Base-by-base conservation (phyloP, 2,113 vertebrate genomes). In the Strix uralensis region DNA sequence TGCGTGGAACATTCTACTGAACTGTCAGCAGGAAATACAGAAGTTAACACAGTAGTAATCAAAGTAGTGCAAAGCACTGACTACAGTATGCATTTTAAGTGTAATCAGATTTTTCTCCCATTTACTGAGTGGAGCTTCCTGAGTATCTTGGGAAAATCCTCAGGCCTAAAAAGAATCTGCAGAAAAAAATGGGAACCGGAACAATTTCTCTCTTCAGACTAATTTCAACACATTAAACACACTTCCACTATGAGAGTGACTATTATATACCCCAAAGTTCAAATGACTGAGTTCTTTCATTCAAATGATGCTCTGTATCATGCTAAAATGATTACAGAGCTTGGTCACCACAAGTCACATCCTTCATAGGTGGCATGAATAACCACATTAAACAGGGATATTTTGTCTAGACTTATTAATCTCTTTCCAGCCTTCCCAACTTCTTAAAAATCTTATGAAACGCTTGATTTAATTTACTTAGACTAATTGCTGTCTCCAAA, bases 341-440 rank as follows among this genome's bases (percentile, higher is more conserved):
- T 86, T 88, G 69, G 77, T 55, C 61, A 58, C 65, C 10, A 0
- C 69, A 84, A 78, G 51, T 54, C 77, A 77, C 51, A 83, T 91
- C 59, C 25, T 92, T 88, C 57, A 70, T 40, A 88, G 29, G 46
- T 73, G 55, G 55, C 51, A 63, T 55, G 55, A 80, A 84, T 51
- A 86, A 89, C 63, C 77, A 91, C 67, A 86, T 95, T 81, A 92
- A 95, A 89, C 7, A 54, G 15, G 16, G n/a, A 54, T 70, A 81
- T 88, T 92, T 95, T 83, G 19, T 91, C 55, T 73, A 86, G 75
- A 81, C 55, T 79, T 61, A 86, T 58, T 94, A 81, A 44, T 86
- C 46, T 90, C 40, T 80, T 93, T 92, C 58, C 46, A 86, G 67
- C 59, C 62, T 85, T 86, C 54, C 5, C 2, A 29, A 44, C 71